A percentile compares a stretch with the other conserved stretches of the same genome.
Evolutionary conservation across 2,888 invertebrate genomes (phyloP).

Genomic region (Tachina grossa): DNA sequence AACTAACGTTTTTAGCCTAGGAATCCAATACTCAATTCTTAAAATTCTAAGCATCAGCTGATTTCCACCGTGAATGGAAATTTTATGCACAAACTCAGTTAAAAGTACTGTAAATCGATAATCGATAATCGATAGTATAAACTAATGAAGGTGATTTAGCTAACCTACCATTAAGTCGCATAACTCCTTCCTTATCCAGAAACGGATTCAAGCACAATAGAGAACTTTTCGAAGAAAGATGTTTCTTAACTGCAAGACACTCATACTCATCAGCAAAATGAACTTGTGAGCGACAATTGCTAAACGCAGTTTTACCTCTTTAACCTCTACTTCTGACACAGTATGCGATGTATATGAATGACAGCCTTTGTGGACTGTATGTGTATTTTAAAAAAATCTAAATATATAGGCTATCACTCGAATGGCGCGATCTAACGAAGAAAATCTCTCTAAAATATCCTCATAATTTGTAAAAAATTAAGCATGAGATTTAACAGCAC

Average conservation of each 20-base stretch:
- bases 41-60: not conserved
- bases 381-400: not conserved
- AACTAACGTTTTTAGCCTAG: not conserved
- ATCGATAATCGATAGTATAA: no score
- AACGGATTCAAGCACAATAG: not conserved
- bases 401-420: no score
- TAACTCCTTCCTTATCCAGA: not conserved
- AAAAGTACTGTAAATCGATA: no score
- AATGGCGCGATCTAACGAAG: not conserved
- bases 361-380: not conserved
- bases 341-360: not conserved
- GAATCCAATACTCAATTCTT: not conserved
- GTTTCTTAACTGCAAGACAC: no score
- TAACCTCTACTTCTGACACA: not conserved
- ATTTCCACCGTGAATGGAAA: not conserved
- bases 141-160: no score
- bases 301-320: no score
- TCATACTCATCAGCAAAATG: no score
- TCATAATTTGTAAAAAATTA: not conserved
- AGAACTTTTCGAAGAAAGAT: no score
- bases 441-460: not conserved
- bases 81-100: no score
- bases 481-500: no score
- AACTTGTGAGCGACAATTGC: no score
- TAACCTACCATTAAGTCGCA: not conserved